Percentiles rank a stretch among this genome's conserved stretches.
Conservation (phyloP, 2,888 invertebrate species). For the Spodoptera littoralis region DNA sequence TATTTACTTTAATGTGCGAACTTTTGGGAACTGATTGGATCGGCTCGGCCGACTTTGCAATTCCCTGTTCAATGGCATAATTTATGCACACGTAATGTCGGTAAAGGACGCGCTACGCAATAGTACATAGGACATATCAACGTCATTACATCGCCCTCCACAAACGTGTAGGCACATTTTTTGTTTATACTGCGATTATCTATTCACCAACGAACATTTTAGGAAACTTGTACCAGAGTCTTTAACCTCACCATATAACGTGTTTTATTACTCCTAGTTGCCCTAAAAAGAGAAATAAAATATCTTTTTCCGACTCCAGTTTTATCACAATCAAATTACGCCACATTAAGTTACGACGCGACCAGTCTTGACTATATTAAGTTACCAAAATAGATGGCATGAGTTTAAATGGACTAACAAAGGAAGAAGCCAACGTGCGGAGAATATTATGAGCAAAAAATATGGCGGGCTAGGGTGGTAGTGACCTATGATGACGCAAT, state of each 20-base stretch:
- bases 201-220: conserved; percentile 37
- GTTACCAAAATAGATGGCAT: conserved; percentile 77
- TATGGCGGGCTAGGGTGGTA: conserved; percentile 82
- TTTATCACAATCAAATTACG: conserved; percentile 79
- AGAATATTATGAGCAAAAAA: conserved; percentile 86
- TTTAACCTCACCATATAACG: conserved; percentile 55
- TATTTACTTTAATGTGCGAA: conserved; percentile 18
- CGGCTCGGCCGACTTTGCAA: conserved; percentile 32
- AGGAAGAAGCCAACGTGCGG: conserved; percentile 84
- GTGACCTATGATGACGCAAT: conserved; percentile 88
- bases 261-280: conserved; percentile 60
- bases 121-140: conserved; percentile 34
- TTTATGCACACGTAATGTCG: conserved; percentile 46
- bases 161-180: conserved; percentile 27
- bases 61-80: conserved; percentile 42
- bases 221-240: conserved; percentile 43
- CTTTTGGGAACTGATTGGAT: conserved; percentile 30
- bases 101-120: conserved; percentile 43
- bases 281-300: conserved; percentile 65
- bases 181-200: conserved; percentile 38
- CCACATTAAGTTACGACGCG: conserved; percentile 75
- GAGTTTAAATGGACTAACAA: conserved; percentile 83
- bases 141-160: conserved; percentile 26
- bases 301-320: conserved; percentile 56
- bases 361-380: conserved; percentile 75